A percentile compares a stretch with the other conserved stretches of the same genome.
Evolutionary conservation across 2,888 invertebrate species (phyloP).

Genomic region (Saturnia japonica): DNA sequence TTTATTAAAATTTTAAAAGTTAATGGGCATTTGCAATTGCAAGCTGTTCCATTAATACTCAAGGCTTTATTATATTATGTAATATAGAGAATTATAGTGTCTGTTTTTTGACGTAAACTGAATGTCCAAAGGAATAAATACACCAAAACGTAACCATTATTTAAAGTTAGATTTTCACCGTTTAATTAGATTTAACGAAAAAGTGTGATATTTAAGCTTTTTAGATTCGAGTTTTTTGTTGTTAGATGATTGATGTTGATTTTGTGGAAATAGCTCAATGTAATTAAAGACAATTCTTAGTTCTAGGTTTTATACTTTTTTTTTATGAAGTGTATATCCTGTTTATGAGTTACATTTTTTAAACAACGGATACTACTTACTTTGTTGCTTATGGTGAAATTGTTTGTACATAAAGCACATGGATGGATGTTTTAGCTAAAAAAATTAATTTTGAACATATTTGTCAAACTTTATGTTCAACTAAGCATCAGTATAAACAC

Average conservation of each 20-base stretch:
- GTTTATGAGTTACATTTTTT: background rate
- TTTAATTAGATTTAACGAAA: conserved; percentile 33
- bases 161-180: conserved; percentile 17
- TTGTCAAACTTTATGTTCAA: background rate
- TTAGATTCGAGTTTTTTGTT: conserved; percentile 32
- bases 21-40: too few species aligned
- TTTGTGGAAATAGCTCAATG: conserved; percentile 44
- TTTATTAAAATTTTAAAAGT: background rate
- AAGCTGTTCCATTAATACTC: background rate
- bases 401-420: background rate
- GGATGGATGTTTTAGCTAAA: background rate
- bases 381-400: background rate
- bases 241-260: conserved; percentile 37
- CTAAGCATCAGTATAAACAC: background rate
- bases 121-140: conserved; percentile 5
- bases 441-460: background rate
- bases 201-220: conserved; percentile 58
- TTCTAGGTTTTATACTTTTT: background rate
- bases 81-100: background rate
- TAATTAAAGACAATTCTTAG: conserved; percentile 47
- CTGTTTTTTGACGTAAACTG: background rate
- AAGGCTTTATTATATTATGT: background rate
- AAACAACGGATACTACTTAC: background rate
- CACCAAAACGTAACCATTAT: conserved; percentile 3
- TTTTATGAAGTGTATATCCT: background rate